Evolutionary conservation across 2,888 invertebrate species (phyloP).

Genomic region (Stenodera caucasica): DNA sequence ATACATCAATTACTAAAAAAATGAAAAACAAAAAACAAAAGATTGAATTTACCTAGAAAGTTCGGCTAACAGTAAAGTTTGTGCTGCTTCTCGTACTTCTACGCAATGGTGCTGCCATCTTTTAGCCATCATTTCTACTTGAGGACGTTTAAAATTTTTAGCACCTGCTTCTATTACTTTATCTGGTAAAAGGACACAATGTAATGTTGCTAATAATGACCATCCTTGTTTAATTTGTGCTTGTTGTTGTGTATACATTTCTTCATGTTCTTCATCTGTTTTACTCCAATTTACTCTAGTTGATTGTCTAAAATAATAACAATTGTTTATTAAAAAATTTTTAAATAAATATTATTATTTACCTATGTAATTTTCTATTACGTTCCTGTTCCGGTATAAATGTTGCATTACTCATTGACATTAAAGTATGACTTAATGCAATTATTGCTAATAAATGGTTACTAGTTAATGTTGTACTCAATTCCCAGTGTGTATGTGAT

Average conservation of each 20-base stretch:
- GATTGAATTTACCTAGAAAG: conserved; percentile 58
- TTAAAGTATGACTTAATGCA: conserved; percentile 92
- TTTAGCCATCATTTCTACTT: conserved; percentile 96
- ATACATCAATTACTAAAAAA: background rate
- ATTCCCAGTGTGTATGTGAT: conserved; percentile 91
- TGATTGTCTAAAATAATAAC: conserved; percentile 61
- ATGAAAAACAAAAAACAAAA: conserved; percentile 12
- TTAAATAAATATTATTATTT: conserved; percentile 17
- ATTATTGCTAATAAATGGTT: conserved; percentile 95
- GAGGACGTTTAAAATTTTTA: conserved; percentile 87
- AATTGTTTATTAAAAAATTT: too few relatives aligned
- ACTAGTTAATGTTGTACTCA: conserved; percentile 92
- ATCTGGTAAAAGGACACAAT: conserved; percentile 94
- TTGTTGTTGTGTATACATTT: conserved; percentile 81
- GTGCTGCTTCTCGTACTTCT: conserved; percentile 96
- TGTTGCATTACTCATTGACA: conserved; percentile 97
- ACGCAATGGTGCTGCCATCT: conserved; percentile 99
- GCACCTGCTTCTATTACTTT: conserved; percentile 73
- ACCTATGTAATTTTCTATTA: conserved; percentile 75
- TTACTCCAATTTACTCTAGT: conserved; percentile 69
- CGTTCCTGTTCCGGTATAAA: conserved; percentile 88
- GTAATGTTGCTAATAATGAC: conserved; percentile 93
- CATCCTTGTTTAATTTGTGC: conserved; percentile 96
- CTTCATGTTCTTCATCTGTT: conserved; percentile 80
- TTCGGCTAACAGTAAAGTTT: conserved; percentile 92